Base-by-base conservation (phyloP, 2,113 vertebrate genomes). In the Empidonax alnorum region DNA sequence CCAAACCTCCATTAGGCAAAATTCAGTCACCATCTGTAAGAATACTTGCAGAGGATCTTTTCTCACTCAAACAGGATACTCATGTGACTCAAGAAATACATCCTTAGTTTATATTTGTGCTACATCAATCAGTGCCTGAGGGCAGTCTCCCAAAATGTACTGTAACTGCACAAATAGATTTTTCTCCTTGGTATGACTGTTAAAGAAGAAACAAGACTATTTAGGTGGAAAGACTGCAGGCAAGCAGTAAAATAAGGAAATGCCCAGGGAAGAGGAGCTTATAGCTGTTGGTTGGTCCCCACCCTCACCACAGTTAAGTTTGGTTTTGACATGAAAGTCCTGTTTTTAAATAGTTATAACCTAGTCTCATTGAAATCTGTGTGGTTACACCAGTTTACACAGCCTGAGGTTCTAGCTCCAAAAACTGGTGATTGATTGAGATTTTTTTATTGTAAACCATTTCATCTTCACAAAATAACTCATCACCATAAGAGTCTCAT, bases 211-310 rank as follows among this genome's bases (percentile, higher is more conserved):
- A 71, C n/a, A 82, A 0, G 1, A 10, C 35, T 14, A 12, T 0
- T 1, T 59, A 83, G 78, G 50, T 56, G 65, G 63, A 41, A 68
- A 81, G 24, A 71, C 58, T 78, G 30, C 42, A 81, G 46, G 33
- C 88, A 73, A 80, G 35, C 25, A 81, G 30, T 20, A 91, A 93
- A 93, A 86, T 41, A 65, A 90, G 27, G 71, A 67, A 94, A 87
- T 53, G 30, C 28, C 41, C 25, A 35, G 18, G 13, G 23, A 78
- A 87, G 47, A 58, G 12, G 19, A 87, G 35, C 33, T 68, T 42
- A 21, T 7, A 72, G 69, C 1, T 15, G 72, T 21, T 59, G 20
- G 37, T 47, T 94, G 28, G 9, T 91, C 14, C 65, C 46, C 47
- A 58, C 16, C 14, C 41, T 47, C 4, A 0, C 20, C n/a, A 66